Evolutionary conservation across 2,113 vertebrate species (phyloP), one percentile per base, ranked within the genome.

Genomic region (Rallus limicola): DNA sequence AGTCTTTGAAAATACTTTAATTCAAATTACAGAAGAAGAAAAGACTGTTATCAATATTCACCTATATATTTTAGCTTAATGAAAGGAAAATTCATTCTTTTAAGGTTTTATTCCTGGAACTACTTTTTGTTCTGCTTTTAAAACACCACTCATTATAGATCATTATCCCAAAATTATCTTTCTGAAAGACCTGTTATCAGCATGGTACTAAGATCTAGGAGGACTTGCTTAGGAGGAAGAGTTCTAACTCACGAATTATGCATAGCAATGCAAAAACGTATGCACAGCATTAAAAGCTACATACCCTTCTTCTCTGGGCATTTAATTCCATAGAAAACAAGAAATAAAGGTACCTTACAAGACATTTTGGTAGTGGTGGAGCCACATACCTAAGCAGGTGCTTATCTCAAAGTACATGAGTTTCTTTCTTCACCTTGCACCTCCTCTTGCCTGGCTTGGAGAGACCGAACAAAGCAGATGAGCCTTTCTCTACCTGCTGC

Each of bases 101-200:
- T 29, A 77, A 71, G 42, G 25, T 86, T 91, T 92, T 94, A 82
- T 88, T 95, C 58, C 81, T 79, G 44, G 81, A 94, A 69, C 33
- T 53, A 60, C 31, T 88, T 94, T 79, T 82, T 84, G 77, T 92
- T 92, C 93, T 93, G 72, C 93, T 95, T 96, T 93, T 94, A 88
- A 84, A 91, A 69, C 17, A 82, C 15, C 1, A 9, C 40, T 92
- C n/a, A 48, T 91, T 88, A 68, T n/a, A 92, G 72, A 79, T 84
- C 83, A 88, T 84, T 84, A 88, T 60, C 53, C 76, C 64, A 33
- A 88, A 94, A 96, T 90, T 78, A 91, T 91, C 65, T 29, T 94
- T 86, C 88, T 46, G 44, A 76, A 92, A 92, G 65, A 89, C 86
- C 69, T 79, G 25, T 65, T 93, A 76, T 86, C 90, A 82, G 44